These are phyloP conservation scores for Troilus luridus DNA, from an alignment of 2,888 invertebrate genomes.

Conservation along the genomic window DNA sequence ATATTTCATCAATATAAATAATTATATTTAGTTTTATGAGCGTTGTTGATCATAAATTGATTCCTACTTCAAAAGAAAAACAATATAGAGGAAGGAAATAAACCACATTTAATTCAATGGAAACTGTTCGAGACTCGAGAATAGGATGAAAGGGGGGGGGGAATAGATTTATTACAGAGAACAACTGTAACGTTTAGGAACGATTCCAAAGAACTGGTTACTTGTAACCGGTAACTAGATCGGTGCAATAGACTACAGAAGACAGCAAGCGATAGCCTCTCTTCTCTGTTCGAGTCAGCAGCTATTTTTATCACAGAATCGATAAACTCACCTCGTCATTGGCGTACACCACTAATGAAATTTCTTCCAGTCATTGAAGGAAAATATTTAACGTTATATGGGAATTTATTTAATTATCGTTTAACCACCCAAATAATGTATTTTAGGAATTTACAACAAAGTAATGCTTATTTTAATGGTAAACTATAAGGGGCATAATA, in stretches of 20 bases:
- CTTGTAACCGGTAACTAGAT: neutral
- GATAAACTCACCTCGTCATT: neutral
- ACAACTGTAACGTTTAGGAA: neutral
- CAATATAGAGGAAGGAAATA: neutral
- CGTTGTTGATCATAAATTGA: no score
- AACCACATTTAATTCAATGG: neutral
- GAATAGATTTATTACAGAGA: neutral
- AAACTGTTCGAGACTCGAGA: neutral
- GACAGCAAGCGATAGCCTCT: neutral
- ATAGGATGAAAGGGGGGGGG: neutral
- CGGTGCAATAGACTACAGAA: neutral
- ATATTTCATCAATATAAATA: no score
- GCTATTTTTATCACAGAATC: constrained; percentile 12
- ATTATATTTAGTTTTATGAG: no score
- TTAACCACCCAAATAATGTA: no score
- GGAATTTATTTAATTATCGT: neutral
- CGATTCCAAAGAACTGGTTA: neutral
- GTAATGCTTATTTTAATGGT: no score
- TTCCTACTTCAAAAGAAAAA: no score
- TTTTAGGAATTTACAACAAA: no score
- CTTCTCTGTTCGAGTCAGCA: neutral
- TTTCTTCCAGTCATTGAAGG: neutral
- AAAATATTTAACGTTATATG: neutral
- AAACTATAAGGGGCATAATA: no score
- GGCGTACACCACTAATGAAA: neutral